Conservation (phyloP, 2,888 invertebrate genomes). For the Unio delphinus region DNA sequence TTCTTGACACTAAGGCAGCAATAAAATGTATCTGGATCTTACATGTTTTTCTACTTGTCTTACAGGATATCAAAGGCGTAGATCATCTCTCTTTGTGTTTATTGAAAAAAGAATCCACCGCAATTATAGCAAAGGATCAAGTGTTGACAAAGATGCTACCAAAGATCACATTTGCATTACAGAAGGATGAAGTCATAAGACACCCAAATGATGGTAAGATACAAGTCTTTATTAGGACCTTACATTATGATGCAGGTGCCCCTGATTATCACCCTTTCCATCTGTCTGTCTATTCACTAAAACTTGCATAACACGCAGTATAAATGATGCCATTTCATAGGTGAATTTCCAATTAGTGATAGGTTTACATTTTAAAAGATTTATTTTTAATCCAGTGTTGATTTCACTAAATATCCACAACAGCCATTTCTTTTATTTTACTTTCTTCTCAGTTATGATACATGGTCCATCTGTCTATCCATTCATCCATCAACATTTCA, state of each 20-base stretch:
- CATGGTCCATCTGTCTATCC: neutral
- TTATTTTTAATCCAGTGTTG: too few relatives aligned
- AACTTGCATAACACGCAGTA: too few relatives aligned
- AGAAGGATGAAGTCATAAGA: conserved; percentile 48
- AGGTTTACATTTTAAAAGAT: too few relatives aligned
- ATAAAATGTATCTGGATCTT: neutral
- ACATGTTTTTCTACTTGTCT: conserved; percentile 6
- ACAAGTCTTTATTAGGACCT: neutral
- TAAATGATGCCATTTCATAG: too few relatives aligned
- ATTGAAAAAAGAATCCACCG: conserved; percentile 56
- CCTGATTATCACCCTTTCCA: too few relatives aligned
- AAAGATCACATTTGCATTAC: conserved; percentile 57
- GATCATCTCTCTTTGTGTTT: conserved; percentile 58
- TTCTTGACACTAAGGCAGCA: neutral
- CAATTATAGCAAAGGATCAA: conserved; percentile 39
- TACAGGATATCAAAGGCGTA: conserved; percentile 43
- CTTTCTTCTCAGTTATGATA: too few relatives aligned
- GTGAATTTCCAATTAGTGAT: too few relatives aligned
- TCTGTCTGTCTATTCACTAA: neutral
- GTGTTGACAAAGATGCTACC: conserved; percentile 42
- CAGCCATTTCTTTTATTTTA: too few relatives aligned
- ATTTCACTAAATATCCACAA: too few relatives aligned
- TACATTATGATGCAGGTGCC: neutral
- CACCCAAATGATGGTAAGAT: conserved; percentile 39
- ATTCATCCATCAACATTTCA: neutral